Evolutionary conservation across 2,888 invertebrate species (phyloP), one percentile per base, ranked within the genome.

Genomic region (Autographa pulchrina): DNA sequence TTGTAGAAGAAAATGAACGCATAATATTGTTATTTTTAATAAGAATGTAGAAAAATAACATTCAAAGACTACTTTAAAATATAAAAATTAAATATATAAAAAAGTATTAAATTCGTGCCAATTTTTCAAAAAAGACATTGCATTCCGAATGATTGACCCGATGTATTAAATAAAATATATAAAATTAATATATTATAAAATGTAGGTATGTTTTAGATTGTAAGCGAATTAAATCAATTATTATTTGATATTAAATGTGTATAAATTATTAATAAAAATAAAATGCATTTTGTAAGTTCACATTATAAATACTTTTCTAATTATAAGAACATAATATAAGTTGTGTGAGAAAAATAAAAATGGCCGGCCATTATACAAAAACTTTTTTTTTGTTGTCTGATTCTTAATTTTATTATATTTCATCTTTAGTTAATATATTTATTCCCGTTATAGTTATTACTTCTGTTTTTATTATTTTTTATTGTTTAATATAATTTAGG

Each of bases 91-190:
- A n/a, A 70, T 25, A 25, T 25, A 25, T 25, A 69, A 61, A 74
- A 65, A 81, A 80, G 86, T 85, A 85, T 85, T 86, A 74, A 69
- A 79, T 67, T 72, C 71, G 85, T 85, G 85, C 85, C 85, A 85
- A 86, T 70, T 66, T 74, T 65, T 64, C 38, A 71, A 38, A 63
- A 72, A 74, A 75, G 71, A 43, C 35, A 60, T 65, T 32, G 25
- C 68, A 65, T 70, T 70, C 66, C 35, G 65, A 65, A 77, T 72
- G 13, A 73, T 74, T 82, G 69, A 76, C 54, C 20, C 65, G 64
- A 75, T 62, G 68, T 82, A 79, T 77, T 72, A 69, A 72, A 75
- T 62, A 43, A 64, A 72, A 67, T 71, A 74, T 76, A 63, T 67
- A 65, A 70, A 73, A 62, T 62, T 78, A 72, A 61, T 70, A 74